Percentiles rank a stretch among this genome's conserved stretches.
phyloP scores from a whole-genome alignment of 2,797 vertebrate species.

The Austrolebias charrua region DNA sequence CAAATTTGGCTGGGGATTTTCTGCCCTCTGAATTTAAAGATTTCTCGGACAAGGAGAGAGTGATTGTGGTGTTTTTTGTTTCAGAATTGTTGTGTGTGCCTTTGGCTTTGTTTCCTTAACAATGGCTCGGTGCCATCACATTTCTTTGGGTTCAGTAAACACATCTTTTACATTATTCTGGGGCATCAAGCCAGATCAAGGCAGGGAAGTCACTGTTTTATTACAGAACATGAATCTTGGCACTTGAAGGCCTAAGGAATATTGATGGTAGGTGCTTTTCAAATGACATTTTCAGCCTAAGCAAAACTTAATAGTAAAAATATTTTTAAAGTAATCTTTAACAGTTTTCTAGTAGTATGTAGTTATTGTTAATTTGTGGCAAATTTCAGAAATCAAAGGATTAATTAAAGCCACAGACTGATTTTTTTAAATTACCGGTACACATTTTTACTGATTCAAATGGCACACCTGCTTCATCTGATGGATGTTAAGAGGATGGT shows the following conservation, averaged over 20 bases:
- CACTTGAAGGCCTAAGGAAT: constrained; percentile 65
- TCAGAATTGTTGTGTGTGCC: constrained; percentile 56
- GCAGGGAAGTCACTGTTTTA: constrained; percentile 70
- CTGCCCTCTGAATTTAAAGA: constrained; percentile 57
- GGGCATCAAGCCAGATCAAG: constrained; percentile 60
- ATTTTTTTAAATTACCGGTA: constrained; percentile 71
- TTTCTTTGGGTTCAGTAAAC: constrained; percentile 69
- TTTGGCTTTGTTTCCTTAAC: constrained; percentile 63
- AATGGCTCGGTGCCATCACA: constrained; percentile 53
- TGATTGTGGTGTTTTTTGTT: constrained; percentile 41
- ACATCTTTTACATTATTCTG: constrained; percentile 71
- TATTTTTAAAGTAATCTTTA: constrained; percentile 72
- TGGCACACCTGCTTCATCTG: constrained; percentile 59
- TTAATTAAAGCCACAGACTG: constrained; percentile 71
- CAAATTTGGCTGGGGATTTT: constrained; percentile 60
- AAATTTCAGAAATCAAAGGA: constrained; percentile 70
- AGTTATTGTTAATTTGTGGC: constrained; percentile 62
- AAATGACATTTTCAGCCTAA: constrained; percentile 74
- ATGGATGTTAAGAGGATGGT: constrained; percentile 66
- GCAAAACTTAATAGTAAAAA: constrained; percentile 74
- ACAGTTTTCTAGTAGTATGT: constrained; percentile 60
- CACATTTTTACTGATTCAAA: constrained; percentile 52
- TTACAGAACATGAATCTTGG: constrained; percentile 78
- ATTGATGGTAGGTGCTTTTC: constrained; percentile 64
- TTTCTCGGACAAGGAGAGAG: constrained; percentile 44